A percentile compares a stretch with the other conserved stretches of the same genome.
These are phyloP conservation scores for Micromussa lordhowensis DNA, from an alignment of 92 coral and sea anemone species.

Conservation along the genomic window DNA sequence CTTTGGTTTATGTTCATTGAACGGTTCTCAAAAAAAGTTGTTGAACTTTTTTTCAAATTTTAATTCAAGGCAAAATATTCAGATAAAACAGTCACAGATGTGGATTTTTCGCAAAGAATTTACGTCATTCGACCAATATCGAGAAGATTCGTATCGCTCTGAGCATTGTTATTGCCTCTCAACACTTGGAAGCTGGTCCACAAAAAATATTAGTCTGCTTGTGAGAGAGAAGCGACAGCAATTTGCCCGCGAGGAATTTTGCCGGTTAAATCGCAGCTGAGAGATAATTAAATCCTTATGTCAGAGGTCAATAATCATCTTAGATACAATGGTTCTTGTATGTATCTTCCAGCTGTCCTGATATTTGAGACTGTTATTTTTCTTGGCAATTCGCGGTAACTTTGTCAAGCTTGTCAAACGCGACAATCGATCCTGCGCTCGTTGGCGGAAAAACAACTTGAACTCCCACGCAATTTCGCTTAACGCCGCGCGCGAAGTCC, in stretches of 20 bases:
- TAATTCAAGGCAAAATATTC: background rate
- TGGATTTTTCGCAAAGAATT: slow-evolving; percentile 37
- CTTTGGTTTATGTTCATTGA: background rate
- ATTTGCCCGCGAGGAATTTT: slow-evolving; percentile 37
- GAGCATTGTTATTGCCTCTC: slow-evolving; percentile 1
- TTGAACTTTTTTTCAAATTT: background rate
- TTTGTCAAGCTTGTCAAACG: slow-evolving; percentile 16
- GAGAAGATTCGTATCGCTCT: slow-evolving; percentile 10
- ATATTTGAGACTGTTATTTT: slow-evolving; percentile 27
- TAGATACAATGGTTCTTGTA: slow-evolving; percentile 19
- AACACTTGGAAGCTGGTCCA: background rate
- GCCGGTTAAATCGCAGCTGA: slow-evolving; percentile 21
- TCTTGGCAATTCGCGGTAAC: slow-evolving; percentile 39
- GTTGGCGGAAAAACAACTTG: slow-evolving; percentile 36
- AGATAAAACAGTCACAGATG: background rate
- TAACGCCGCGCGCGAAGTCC: slow-evolving; percentile 36
- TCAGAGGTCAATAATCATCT: slow-evolving; percentile 29
- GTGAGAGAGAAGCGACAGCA: slow-evolving; percentile 8
- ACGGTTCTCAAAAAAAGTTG: background rate
- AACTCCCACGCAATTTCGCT: slow-evolving; percentile 30
- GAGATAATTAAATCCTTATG: slow-evolving; percentile 9
- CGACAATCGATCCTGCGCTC: background rate
- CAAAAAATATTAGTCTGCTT: slow-evolving; percentile 1
- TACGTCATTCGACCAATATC: slow-evolving; percentile 47
- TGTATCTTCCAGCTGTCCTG: slow-evolving; percentile 6